Evolutionary conservation across 2,797 vertebrate genomes (phyloP).

Genomic region (Poliocrania exsul): DNA sequence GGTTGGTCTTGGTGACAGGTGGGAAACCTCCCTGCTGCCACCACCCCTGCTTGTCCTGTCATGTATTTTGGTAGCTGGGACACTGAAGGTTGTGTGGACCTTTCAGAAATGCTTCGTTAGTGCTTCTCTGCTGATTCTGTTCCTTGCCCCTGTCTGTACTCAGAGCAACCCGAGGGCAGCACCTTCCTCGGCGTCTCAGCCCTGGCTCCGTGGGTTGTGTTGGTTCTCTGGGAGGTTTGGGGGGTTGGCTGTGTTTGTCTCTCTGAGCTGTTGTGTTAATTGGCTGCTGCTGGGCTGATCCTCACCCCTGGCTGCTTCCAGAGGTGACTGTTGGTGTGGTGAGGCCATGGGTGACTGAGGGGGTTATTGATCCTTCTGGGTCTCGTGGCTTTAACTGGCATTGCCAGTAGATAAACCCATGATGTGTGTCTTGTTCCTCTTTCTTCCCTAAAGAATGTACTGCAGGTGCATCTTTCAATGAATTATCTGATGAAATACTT

Average conservation of each 20-base stretch:
- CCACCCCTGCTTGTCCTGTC: neutral
- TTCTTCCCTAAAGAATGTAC: neutral
- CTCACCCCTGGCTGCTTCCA: neutral
- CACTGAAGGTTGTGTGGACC: neutral
- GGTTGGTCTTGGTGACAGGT: neutral
- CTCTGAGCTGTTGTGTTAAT: neutral
- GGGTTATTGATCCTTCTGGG: neutral
- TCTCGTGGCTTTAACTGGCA: neutral
- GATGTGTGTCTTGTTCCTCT: neutral
- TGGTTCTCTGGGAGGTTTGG: neutral
- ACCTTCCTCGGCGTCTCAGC: neutral
- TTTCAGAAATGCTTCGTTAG: neutral
- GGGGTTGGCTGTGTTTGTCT: neutral
- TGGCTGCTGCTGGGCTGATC: neutral
- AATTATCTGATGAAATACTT: neutral
- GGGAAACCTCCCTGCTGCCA: neutral
- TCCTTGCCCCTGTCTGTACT: neutral
- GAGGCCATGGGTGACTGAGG: rapidly evolving
- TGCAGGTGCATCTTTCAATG: neutral
- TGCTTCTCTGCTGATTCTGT: neutral
- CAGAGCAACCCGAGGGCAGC: neutral
- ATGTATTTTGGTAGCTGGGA: neutral
- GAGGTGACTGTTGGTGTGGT: neutral
- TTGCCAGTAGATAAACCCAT: neutral
- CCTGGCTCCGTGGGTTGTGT: neutral